Evolutionary conservation across 2,113 vertebrate species (phyloP).

Genomic region (Talpa occidentalis): DNA sequence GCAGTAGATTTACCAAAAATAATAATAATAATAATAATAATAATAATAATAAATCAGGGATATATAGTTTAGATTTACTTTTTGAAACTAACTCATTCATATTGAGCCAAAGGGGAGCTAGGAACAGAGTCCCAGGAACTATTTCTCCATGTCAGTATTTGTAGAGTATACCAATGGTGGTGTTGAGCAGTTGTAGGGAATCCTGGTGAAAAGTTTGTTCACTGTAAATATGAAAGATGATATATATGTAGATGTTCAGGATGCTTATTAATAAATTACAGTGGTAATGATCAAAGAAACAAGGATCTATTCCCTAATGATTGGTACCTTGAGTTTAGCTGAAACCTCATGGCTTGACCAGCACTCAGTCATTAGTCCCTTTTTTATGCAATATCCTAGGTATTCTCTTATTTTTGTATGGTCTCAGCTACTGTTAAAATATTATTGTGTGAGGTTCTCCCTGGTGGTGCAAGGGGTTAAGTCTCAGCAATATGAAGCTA

Average conservation of each 20-base stretch:
- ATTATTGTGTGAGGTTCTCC: no score
- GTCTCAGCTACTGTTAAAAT: not conserved
- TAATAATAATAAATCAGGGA: constrained; percentile 50
- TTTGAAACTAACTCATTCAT: constrained; percentile 55
- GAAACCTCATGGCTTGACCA: not conserved
- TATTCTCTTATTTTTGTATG: not conserved
- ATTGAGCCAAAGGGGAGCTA: constrained; percentile 66
- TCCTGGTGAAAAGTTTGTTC: constrained; percentile 66
- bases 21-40: no score
- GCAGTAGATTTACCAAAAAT: constrained; percentile 49
- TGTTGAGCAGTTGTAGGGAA: constrained; percentile 45
- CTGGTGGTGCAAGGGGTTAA: no score
- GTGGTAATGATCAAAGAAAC: not conserved
- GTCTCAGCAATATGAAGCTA: no score
- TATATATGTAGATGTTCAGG: constrained; percentile 82
- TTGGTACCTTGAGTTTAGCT: not conserved
- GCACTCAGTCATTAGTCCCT: no score
- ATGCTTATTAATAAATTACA: constrained; percentile 83
- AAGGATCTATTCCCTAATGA: not conserved
- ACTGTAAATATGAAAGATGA: constrained; percentile 81
- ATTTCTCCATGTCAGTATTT: constrained; percentile 77
- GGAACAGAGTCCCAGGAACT: no score
- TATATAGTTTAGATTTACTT: constrained; percentile 54
- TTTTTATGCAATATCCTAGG: no score
- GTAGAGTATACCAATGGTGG: constrained; percentile 46